Evolutionary conservation across 2,797 vertebrate species (phyloP).

Genomic region (Arvicola amphibius): DNA sequence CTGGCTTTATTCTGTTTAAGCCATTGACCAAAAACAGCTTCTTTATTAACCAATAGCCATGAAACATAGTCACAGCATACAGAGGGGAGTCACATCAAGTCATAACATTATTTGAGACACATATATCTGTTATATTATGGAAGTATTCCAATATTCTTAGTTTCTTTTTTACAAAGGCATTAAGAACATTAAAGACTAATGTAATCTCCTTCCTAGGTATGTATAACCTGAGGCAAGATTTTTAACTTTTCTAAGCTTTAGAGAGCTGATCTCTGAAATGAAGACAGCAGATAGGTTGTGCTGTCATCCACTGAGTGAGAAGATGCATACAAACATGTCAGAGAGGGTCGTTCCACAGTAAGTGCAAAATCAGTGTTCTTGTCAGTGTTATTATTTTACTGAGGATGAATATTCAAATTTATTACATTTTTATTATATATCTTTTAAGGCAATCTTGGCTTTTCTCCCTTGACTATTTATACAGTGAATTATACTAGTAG

Average conservation of each 20-base stretch:
- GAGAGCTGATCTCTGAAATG: background rate
- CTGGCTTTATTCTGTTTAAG: too few species aligned
- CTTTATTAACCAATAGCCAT: too few species aligned
- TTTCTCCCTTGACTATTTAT: slow-evolving; percentile 53
- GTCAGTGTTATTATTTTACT: background rate
- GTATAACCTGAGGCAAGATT: slow-evolving; percentile 24
- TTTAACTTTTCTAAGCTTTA: slow-evolving; percentile 11
- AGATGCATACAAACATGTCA: background rate
- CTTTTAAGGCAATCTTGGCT: background rate
- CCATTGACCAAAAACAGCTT: too few species aligned
- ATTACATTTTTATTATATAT: background rate
- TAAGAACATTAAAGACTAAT: background rate
- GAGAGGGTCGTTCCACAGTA: background rate
- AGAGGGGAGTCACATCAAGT: too few species aligned
- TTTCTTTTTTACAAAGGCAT: slow-evolving; percentile 9
- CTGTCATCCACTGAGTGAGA: background rate
- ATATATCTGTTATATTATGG: background rate
- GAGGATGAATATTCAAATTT: slow-evolving; percentile 10
- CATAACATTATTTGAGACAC: background rate
- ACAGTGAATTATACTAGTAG: slow-evolving; percentile 20
- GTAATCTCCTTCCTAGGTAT: background rate
- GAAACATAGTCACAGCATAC: too few species aligned
- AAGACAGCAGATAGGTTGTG: background rate
- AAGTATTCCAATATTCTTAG: slow-evolving; percentile 9
- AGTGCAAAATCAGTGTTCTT: slow-evolving; percentile 24